Conservation (phyloP, 2,797 vertebrate genomes). For the Clamator glandarius region DNA sequence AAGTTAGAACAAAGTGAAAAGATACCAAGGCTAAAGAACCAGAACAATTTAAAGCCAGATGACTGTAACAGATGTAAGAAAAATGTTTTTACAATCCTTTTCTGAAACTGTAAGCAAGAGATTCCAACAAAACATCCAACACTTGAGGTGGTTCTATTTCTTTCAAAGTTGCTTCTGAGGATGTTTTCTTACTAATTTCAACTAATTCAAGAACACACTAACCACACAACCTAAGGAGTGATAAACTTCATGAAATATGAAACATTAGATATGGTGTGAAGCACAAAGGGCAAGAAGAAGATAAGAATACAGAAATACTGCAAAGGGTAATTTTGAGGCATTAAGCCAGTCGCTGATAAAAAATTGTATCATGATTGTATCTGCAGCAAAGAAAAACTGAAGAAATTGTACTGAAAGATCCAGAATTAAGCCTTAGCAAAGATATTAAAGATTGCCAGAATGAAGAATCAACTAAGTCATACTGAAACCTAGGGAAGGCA, state of each 20-base stretch:
- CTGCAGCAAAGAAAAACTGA: neutral
- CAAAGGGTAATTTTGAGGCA: neutral
- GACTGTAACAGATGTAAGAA: neutral
- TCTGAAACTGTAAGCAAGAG: neutral
- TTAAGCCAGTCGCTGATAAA: neutral
- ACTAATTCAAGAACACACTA: neutral
- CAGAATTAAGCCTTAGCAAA: neutral
- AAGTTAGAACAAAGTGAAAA: neutral
- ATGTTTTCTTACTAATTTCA: neutral
- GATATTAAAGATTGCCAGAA: neutral
- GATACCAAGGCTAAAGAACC: neutral
- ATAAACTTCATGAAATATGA: neutral
- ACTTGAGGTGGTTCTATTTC: neutral
- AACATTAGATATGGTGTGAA: neutral
- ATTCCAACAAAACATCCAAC: neutral
- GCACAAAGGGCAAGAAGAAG: neutral
- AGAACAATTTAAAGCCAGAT: neutral
- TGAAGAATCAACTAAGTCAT: neutral
- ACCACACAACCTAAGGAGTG: neutral
- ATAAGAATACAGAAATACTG: neutral
- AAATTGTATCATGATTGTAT: neutral
- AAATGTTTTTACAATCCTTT: neutral
- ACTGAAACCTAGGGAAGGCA: neutral
- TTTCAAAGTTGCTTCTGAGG: neutral
- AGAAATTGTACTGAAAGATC: neutral